phyloP scores from a whole-genome alignment of 1,140 invertebrate genomes.

The Drosophila pruinosa region DNA sequence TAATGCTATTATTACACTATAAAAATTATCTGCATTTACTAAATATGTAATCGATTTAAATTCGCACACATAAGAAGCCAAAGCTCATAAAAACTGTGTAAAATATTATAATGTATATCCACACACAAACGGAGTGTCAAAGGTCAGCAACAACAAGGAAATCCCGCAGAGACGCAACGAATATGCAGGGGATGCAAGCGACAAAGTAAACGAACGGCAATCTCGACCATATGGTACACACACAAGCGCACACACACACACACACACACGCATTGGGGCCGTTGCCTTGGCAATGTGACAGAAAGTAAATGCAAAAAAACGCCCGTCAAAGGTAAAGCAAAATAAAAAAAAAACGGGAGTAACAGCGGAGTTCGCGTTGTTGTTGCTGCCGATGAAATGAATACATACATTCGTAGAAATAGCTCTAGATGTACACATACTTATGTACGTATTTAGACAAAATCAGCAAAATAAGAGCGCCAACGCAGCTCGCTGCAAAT shows the following conservation, averaged over 20 bases:
- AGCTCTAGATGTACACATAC: neutral
- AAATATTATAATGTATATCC: neutral
- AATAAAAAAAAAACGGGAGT: conserved; percentile 23
- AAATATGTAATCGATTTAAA: too few species aligned
- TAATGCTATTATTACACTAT: neutral
- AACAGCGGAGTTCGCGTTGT: conserved; percentile 19
- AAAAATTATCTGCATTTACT: too few species aligned
- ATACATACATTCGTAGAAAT: neutral
- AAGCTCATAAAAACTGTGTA: neutral
- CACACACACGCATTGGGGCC: neutral
- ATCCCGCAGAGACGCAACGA: conserved; percentile 2
- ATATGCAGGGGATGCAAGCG: conserved; percentile 12
- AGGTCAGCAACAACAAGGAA: conserved; percentile 26
- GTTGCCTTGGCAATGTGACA: conserved; percentile 77
- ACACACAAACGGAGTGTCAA: conserved; percentile 12
- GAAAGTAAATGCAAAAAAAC: conserved; percentile 56
- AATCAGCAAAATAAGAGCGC: conserved; percentile 56
- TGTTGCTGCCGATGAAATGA: conserved; percentile 45
- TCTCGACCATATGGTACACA: conserved; percentile 54
- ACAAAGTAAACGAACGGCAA: conserved; percentile 21
- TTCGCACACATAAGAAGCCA: too few species aligned
- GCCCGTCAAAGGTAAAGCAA: conserved; percentile 36
- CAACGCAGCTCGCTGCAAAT: conserved; percentile 45
- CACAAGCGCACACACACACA: conserved; percentile 1
- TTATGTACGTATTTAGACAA: conserved; percentile 1